Evolutionary conservation across 1,140 invertebrate genomes (phyloP).

Genomic region (Choristoneura fumiferana): DNA sequence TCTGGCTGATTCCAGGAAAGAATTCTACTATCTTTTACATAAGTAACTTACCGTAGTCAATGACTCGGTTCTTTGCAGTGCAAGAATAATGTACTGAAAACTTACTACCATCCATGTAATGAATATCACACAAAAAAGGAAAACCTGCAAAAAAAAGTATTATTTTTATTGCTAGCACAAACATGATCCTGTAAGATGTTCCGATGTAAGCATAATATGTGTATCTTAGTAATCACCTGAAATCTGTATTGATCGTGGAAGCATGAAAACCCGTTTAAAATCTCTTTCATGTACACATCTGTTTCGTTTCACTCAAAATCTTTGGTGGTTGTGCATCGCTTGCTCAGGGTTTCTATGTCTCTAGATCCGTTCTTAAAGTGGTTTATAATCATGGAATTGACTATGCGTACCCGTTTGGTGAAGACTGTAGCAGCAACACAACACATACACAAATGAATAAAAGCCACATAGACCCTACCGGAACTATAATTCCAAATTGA

Average conservation of each 20-base stretch:
- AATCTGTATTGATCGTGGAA: background rate
- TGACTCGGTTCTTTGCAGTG: no score
- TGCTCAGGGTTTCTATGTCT: background rate
- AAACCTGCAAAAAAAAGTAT: no score
- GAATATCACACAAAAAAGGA: no score
- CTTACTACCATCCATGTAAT: no score
- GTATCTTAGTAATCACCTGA: background rate
- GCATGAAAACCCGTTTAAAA: background rate
- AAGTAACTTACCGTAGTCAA: no score
- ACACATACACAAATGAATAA: background rate
- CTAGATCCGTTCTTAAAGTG: background rate
- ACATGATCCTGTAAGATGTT: no score
- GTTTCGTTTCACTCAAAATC: background rate
- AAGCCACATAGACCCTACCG: background rate
- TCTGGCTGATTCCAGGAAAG: no score
- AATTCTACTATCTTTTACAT: no score
- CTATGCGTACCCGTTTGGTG: background rate
- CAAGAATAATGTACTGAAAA: no score
- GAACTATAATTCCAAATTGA: slow-evolving; percentile 4
- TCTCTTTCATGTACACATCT: slow-evolving; percentile 6
- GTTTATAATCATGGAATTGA: background rate
- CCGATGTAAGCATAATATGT: no score
- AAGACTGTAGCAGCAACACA: background rate
- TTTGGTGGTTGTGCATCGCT: background rate
- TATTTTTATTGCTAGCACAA: no score